These are phyloP conservation scores for Pheucticus melanocephalus DNA, from an alignment of 2,113 vertebrate genomes.

Conservation along the genomic window DNA sequence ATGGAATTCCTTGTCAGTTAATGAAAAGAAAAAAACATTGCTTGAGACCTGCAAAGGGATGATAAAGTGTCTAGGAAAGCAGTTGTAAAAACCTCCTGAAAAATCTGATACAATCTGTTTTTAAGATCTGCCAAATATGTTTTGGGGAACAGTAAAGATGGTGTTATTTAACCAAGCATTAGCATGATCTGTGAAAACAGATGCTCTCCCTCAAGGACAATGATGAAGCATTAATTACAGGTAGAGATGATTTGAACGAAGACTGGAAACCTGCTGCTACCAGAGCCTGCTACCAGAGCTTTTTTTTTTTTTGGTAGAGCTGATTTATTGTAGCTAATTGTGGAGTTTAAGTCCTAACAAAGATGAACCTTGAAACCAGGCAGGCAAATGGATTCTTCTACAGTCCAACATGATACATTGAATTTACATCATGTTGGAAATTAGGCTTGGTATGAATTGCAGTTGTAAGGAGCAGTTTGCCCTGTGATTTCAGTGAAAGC, in stretches of 20 bases:
- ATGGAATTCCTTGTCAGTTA: conserved; percentile 8
- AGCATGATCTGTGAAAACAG: conserved; percentile 46
- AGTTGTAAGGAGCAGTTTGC: neutral
- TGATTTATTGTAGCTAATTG: conserved; percentile 4
- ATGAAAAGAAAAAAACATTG: neutral
- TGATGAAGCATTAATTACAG: conserved; percentile 58
- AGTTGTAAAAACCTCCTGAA: neutral
- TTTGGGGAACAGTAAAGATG: neutral
- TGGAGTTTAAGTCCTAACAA: conserved; percentile 25
- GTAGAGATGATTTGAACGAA: conserved; percentile 2
- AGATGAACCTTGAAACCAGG: conserved; percentile 22
- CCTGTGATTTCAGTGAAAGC: neutral
- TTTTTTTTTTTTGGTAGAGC: neutral
- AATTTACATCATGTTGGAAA: conserved; percentile 2
- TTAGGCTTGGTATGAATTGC: neutral
- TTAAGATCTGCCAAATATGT: neutral
- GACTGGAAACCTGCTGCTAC: conserved; percentile 5
- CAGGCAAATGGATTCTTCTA: neutral
- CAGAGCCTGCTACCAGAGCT: neutral
- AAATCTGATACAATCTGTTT: neutral
- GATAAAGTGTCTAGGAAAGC: neutral
- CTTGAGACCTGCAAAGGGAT: neutral
- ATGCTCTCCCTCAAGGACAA: conserved; percentile 58
- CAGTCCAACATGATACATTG: neutral
- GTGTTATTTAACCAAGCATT: conserved; percentile 14